Evolutionary conservation across 2,113 vertebrate genomes (phyloP).

Genomic region (Eurystomus gularis): DNA sequence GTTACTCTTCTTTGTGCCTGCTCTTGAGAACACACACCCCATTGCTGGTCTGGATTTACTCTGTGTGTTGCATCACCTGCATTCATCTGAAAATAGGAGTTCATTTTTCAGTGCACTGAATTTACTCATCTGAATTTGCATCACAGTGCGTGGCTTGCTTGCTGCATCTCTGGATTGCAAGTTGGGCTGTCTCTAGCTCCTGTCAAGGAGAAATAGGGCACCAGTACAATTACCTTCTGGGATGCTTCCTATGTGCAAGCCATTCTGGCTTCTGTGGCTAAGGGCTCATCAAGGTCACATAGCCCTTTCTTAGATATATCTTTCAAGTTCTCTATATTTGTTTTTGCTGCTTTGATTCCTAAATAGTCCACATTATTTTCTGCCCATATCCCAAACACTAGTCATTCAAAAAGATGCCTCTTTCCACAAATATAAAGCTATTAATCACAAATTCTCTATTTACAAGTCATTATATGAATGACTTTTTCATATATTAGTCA

Average conservation of each 20-base stretch:
- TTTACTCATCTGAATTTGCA: conserved; percentile 1
- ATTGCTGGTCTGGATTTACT: not conserved
- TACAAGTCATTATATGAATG: not conserved
- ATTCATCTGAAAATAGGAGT: not conserved
- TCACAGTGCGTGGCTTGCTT: not conserved
- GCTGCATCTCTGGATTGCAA: not conserved
- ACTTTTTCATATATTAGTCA: conserved; percentile 12
- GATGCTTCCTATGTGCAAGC: not conserved
- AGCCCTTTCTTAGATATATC: not conserved
- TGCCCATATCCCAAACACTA: not conserved
- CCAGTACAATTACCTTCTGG: not conserved
- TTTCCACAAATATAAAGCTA: not conserved
- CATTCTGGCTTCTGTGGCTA: not conserved
- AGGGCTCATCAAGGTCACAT: not conserved
- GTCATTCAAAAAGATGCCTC: not conserved
- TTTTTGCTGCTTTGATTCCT: not conserved
- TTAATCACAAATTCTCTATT: conserved; percentile 20
- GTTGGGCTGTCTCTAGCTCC: not conserved
- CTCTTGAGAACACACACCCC: not conserved
- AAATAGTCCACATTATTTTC: not conserved
- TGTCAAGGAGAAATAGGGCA: conserved; percentile 33
- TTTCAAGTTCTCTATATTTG: not conserved
- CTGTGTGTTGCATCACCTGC: not conserved
- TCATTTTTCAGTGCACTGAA: not conserved
- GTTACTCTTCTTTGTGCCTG: not conserved